Percentiles rank a stretch among this genome's conserved stretches.
phyloP scores from a whole-genome alignment of 2,888 invertebrate genomes.

The Theodoxus fluviatilis region DNA sequence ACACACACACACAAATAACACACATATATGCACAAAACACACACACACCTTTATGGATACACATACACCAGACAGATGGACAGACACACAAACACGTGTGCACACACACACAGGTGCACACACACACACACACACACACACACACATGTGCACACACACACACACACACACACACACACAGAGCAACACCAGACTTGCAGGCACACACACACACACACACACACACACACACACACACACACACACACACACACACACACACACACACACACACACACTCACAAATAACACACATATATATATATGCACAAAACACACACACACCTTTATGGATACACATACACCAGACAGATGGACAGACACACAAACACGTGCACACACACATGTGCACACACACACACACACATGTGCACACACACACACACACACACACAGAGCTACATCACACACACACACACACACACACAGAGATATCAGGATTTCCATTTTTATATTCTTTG shows the following conservation, averaged over 20 bases:
- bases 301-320: conserved; percentile 99
- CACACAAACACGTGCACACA: background rate
- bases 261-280: background rate
- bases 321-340: conserved; percentile 99
- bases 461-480: background rate
- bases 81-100: background rate
- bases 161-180: background rate
- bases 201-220: background rate
- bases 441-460: background rate
- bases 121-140: background rate
- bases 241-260: background rate
- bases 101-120: background rate
- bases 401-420: conserved; percentile 16
- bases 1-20: too few species aligned
- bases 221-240: background rate
- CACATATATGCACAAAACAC: too few species aligned
- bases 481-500: too few species aligned
- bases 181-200: background rate
- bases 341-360: conserved; percentile 67
- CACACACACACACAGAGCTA: conserved; percentile 16
- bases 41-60: too few species aligned
- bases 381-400: conserved; percentile 17
- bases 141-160: background rate
- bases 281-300: conserved; percentile 93
- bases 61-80: background rate